Conservation (phyloP, 2,888 invertebrate species). For the Diaphora mendica region DNA sequence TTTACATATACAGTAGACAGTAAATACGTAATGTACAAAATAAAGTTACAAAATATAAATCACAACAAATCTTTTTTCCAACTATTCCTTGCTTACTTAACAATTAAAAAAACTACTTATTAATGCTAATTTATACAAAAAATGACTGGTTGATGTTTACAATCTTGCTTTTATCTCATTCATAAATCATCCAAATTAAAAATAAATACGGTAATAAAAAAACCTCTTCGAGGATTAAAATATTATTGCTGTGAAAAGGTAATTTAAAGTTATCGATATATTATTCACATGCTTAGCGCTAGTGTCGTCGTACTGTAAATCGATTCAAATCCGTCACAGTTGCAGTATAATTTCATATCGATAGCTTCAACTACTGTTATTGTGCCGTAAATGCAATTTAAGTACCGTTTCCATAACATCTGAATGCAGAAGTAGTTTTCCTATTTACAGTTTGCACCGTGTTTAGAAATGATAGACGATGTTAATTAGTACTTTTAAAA, state of each 20-base stretch:
- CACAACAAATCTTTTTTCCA: too few relatives aligned
- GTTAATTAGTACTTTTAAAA: neutral
- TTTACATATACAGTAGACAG: too few relatives aligned
- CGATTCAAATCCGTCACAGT: conserved; percentile 32
- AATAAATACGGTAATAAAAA: neutral
- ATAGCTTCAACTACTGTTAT: conserved; percentile 30
- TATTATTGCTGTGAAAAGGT: neutral
- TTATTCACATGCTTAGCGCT: conserved; percentile 7
- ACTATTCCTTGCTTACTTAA: too few relatives aligned
- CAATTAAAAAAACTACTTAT: too few relatives aligned
- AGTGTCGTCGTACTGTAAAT: conserved; percentile 29
- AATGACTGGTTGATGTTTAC: neutral
- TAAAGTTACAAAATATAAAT: too few relatives aligned
- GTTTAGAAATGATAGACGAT: neutral
- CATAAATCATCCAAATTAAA: neutral
- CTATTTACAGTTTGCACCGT: neutral
- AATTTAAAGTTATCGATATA: conserved; percentile 3
- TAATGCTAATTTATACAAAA: too few relatives aligned
- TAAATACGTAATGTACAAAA: too few relatives aligned
- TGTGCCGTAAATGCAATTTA: conserved; percentile 25
- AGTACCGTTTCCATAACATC: conserved; percentile 24
- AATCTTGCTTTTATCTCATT: neutral
- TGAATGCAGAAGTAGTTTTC: conserved; percentile 9
- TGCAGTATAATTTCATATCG: conserved; percentile 23
- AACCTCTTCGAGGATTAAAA: neutral